phyloP scores from a whole-genome alignment of 2,113 vertebrate species.

The Pongo pygmaeus region DNA sequence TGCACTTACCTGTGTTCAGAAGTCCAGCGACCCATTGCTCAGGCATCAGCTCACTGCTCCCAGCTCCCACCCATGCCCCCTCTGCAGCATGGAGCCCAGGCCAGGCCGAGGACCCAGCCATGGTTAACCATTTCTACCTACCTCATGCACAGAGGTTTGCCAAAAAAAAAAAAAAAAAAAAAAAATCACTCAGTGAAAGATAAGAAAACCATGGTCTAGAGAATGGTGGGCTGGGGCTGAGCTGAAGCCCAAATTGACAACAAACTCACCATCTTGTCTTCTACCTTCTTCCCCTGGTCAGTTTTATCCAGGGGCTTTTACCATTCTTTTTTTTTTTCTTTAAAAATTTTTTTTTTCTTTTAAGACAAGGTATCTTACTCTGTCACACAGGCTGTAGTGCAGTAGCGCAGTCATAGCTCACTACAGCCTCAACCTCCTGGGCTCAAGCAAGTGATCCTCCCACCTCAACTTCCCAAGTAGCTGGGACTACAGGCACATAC shows the following conservation, averaged over 20 bases:
- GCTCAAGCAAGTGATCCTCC: too few relatives aligned
- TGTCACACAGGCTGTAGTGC: too few relatives aligned
- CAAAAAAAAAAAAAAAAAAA: background rate
- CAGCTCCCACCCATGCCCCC: rapidly evolving
- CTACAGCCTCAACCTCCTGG: too few relatives aligned
- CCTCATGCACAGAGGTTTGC: background rate
- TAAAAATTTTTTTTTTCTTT: background rate
- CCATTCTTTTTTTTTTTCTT: background rate
- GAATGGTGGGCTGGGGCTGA: rapidly evolving
- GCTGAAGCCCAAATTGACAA: background rate
- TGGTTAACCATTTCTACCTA: background rate
- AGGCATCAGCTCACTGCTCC: background rate
- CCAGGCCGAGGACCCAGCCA: background rate
- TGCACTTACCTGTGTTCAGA: background rate
- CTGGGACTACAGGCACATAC: too few relatives aligned
- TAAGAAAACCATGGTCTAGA: background rate
- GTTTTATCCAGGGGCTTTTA: background rate
- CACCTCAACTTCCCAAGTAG: too few relatives aligned
- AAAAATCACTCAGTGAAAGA: background rate
- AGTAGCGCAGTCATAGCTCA: too few relatives aligned
- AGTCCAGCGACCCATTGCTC: background rate
- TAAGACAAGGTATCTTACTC: too few relatives aligned
- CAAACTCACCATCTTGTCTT: rapidly evolving
- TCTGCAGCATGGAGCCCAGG: rapidly evolving
- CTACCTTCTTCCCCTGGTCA: background rate